These are phyloP conservation scores for Lepus europaeus DNA, from an alignment of 2,113 vertebrate species.

Conservation along the genomic window DNA sequence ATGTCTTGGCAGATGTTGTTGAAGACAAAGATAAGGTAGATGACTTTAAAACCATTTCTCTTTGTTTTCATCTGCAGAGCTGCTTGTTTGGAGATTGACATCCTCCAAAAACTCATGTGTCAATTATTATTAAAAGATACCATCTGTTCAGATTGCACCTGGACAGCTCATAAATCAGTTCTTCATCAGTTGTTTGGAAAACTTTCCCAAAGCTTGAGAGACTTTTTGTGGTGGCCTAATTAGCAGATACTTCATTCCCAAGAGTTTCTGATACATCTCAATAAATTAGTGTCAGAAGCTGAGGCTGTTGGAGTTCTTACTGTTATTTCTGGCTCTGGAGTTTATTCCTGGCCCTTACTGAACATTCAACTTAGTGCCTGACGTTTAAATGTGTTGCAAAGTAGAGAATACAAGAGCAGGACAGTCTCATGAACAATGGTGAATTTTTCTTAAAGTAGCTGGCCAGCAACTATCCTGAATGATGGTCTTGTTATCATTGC, in stretches of 20 bases:
- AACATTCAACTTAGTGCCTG: background rate
- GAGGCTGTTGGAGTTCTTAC: background rate
- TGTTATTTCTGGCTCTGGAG: background rate
- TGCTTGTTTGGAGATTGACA: constrained; percentile 23
- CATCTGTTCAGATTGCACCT: constrained; percentile 70
- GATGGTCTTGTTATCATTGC: background rate
- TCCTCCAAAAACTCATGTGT: constrained; percentile 60
- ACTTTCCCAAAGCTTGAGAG: constrained; percentile 46
- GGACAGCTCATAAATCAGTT: constrained; percentile 72
- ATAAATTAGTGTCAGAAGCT: constrained; percentile 51
- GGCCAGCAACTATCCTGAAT: background rate
- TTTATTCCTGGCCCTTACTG: constrained; percentile 5
- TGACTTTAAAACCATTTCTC: constrained; percentile 35
- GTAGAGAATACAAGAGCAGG: background rate
- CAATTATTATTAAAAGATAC: constrained; percentile 70
- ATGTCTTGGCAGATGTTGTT: constrained; percentile 95
- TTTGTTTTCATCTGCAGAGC: background rate
- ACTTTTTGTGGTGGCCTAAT: constrained; percentile 65
- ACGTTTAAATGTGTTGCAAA: constrained; percentile 10
- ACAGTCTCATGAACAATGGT: background rate
- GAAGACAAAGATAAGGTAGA: constrained; percentile 99
- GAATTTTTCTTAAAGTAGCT: constrained; percentile 26
- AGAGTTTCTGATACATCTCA: constrained; percentile 36
- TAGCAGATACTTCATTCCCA: constrained; percentile 56
- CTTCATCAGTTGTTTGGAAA: constrained; percentile 65